Base-by-base conservation (phyloP, 1,140 invertebrate species). In the Campoletis sonorensis region DNA sequence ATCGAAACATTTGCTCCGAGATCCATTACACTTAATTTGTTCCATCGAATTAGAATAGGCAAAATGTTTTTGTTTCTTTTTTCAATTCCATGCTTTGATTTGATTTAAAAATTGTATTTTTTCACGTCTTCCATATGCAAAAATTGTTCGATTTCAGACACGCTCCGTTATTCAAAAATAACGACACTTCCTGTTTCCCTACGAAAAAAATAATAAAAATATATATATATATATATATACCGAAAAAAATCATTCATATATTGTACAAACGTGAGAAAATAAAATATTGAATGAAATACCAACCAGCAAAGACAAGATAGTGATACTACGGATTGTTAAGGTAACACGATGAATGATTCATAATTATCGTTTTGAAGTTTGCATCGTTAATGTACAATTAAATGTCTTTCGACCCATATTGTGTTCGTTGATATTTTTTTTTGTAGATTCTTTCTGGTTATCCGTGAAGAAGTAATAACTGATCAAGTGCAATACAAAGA, bases 241-340 rank as follows among this genome's bases (percentile, higher is more conserved):
- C 40, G 40, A 45, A 45, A 0, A n/a, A 11, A 45, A 45, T 13
- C 2, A 45, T 45, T 45, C 40, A 13, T 1, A 13, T 45, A 11
- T 45, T 45, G 40, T 1, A 45, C 11, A 45, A 81, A 76, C 18
- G n/a, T 70, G 21, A 45, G n/a, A 77, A 67, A 79, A 61, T 26
- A 21, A 79, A 37, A 77, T 45, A 45, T 45, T 11, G 33, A 37
- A 72, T 40, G 23, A 70, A 75, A 27, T 72, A 82, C 70, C 84
- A 77, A 85, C 77, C 54, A 81, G 81, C 58, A 79, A 82, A 85
- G 84, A 85, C 82, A 84, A 70, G 81, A 85, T 85, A 85, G 82
- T 84, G 84, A 85, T 85, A 81, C 40, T 84, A 82, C 21, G 40
- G 72, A 70, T 83, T 81, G 81, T 79, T 85, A 80, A 82, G 70